Percentiles rank a stretch among this genome's conserved stretches.
These are phyloP conservation scores for Phylloscopus trochilus DNA, from an alignment of 2,113 vertebrate species.

Conservation along the genomic window DNA sequence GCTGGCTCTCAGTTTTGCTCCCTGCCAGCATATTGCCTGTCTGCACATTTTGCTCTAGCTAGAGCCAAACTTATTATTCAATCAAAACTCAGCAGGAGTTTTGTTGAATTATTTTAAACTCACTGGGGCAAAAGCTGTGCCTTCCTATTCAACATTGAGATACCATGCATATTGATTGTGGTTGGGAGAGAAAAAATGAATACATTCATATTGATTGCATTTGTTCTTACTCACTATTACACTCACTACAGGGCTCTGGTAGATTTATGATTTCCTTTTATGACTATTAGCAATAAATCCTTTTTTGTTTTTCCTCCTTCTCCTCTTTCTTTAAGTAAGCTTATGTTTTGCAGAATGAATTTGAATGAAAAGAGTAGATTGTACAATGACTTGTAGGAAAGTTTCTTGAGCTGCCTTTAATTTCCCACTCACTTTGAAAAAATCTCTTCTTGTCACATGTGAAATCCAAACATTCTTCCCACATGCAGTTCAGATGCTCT, in stretches of 20 bases:
- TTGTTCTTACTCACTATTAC: conserved; percentile 29
- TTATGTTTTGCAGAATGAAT: neutral
- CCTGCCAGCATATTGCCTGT: neutral
- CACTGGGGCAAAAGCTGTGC: conserved; percentile 20
- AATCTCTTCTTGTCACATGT: neutral
- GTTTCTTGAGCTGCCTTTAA: neutral
- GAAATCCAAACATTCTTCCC: neutral
- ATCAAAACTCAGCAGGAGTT: conserved; percentile 34
- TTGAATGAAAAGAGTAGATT: neutral
- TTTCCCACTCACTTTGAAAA: conserved; percentile 26
- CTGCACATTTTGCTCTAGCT: neutral
- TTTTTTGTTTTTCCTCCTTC: neutral
- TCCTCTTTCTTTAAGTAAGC: neutral
- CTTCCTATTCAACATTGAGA: neutral
- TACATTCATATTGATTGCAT: conserved; percentile 57
- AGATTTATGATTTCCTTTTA: conserved; percentile 46
- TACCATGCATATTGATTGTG: conserved; percentile 18
- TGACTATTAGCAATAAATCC: conserved; percentile 34
- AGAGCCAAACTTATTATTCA: conserved; percentile 7
- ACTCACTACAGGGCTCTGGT: neutral
- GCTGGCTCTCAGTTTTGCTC: neutral
- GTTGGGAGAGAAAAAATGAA: conserved; percentile 50
- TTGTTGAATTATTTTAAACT: conserved; percentile 42
- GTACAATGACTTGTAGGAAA: neutral
- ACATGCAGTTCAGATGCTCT: neutral